Evolutionary conservation across 2,888 invertebrate species (phyloP).

Genomic region (Eristalis tenax): DNA sequence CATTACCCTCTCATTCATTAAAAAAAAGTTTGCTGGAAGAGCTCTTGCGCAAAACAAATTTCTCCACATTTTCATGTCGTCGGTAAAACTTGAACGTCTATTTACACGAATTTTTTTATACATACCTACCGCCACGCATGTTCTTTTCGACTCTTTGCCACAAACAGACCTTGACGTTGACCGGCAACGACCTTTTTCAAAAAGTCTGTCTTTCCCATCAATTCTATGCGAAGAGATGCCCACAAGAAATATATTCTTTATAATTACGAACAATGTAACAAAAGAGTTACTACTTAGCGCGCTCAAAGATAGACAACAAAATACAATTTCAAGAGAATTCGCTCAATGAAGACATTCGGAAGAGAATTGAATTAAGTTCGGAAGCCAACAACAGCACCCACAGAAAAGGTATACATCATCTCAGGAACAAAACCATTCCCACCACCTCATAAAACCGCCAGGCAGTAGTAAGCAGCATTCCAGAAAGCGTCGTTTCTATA

Average conservation of each 20-base stretch:
- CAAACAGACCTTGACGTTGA: slow-evolving; percentile 70
- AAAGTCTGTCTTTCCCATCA: slow-evolving; percentile 13
- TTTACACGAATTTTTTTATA: not conserved
- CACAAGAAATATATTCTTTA: not conserved
- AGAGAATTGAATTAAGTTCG: slow-evolving; percentile 4
- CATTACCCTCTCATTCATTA: slow-evolving; percentile 4
- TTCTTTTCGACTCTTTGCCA: slow-evolving; percentile 23
- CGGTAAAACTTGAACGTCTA: not conserved
- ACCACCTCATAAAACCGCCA: slow-evolving; percentile 40
- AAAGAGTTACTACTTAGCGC: not conserved
- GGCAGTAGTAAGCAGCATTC: slow-evolving; percentile 57
- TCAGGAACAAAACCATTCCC: slow-evolving; percentile 19
- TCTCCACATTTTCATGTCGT: not conserved
- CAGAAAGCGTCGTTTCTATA: slow-evolving; percentile 64
- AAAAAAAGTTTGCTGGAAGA: not conserved
- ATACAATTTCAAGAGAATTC: not conserved
- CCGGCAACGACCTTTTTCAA: slow-evolving; percentile 65
- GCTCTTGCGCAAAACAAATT: slow-evolving; percentile 12
- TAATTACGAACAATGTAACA: not conserved
- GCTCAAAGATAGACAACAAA: not conserved
- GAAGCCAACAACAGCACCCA: slow-evolving; percentile 20
- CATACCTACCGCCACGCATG: not conserved
- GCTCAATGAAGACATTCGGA: not conserved
- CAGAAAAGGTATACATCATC: slow-evolving; percentile 25
- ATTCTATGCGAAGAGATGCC: not conserved